Evolutionary conservation across 1,140 invertebrate species (phyloP).

Genomic region (Orussus abietinus): DNA sequence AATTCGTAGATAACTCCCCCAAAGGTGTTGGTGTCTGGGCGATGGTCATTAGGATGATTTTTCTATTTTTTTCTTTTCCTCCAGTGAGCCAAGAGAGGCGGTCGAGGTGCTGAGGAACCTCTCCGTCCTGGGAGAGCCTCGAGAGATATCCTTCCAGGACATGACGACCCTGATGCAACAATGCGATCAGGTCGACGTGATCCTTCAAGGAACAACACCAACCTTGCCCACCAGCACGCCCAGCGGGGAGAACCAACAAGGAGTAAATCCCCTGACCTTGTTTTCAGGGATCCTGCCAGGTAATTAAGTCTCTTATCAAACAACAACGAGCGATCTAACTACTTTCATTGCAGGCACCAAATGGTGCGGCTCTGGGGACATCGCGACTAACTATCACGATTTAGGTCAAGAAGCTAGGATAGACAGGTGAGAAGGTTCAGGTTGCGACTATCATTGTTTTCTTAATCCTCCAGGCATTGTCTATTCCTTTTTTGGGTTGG

Average conservation of each 20-base stretch:
- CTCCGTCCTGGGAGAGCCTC: slow-evolving; percentile 56
- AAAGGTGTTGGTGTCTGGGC: too few relatives aligned
- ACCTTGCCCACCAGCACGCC: slow-evolving; percentile 37
- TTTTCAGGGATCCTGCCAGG: slow-evolving; percentile 75
- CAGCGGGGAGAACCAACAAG: slow-evolving; percentile 51
- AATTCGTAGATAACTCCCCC: too few relatives aligned
- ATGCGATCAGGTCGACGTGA: slow-evolving; percentile 61
- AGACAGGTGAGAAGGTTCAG: slow-evolving; percentile 64
- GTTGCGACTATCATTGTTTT: not conserved
- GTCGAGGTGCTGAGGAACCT: slow-evolving; percentile 59
- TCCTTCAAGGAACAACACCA: slow-evolving; percentile 28
- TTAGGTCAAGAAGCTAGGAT: slow-evolving; percentile 67
- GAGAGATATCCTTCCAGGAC: slow-evolving; percentile 63
- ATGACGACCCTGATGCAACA: slow-evolving; percentile 74
- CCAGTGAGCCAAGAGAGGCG: slow-evolving; percentile 66
- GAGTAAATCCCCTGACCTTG: slow-evolving; percentile 60
- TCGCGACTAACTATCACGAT: slow-evolving; percentile 78
- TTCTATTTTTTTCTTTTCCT: slow-evolving; percentile 21
- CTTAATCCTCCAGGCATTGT: not conserved
- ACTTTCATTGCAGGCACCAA: slow-evolving; percentile 69
- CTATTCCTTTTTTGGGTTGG: slow-evolving; percentile 21
- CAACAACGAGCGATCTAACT: too few relatives aligned
- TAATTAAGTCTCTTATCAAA: slow-evolving; percentile 35
- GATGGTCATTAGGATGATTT: too few relatives aligned
- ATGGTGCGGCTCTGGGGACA: slow-evolving; percentile 84